Percentiles rank a stretch among this genome's conserved stretches.
Conservation (phyloP, 2,797 vertebrate genomes). For the Rhinatrema bivittatum region DNA sequence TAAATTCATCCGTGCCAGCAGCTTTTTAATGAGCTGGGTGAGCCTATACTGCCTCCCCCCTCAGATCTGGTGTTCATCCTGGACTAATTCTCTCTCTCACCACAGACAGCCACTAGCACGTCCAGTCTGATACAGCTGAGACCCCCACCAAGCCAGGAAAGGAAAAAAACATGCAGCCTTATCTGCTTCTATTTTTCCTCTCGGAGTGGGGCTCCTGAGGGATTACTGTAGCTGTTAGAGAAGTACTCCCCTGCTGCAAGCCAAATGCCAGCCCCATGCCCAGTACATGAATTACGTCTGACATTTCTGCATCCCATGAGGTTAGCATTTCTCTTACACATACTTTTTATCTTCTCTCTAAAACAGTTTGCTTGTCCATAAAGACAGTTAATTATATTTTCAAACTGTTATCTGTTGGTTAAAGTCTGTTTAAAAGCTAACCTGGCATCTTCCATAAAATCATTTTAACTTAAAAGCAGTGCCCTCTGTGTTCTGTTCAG, state of each 20-base stretch:
- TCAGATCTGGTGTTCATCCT: conserved; percentile 3
- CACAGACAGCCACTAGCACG: conserved; percentile 20
- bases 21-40: conserved; percentile 6
- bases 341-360: too few species aligned
- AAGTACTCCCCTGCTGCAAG: conserved; percentile 58
- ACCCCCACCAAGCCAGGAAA: conserved; percentile 22
- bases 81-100: conserved; percentile 10
- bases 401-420: too few species aligned
- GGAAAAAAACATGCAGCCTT: conserved; percentile 12
- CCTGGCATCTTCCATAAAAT: too few species aligned
- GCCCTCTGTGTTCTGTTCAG: too few species aligned
- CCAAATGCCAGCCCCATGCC: conserved; percentile 60
- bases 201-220: conserved; percentile 56
- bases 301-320: conserved; percentile 63
- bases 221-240: conserved; percentile 48
- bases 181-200: conserved; percentile 21
- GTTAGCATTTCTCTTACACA: conserved; percentile 48
- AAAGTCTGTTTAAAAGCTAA: too few species aligned
- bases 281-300: conserved; percentile 58
- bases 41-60: conserved; percentile 7
- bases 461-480: too few species aligned
- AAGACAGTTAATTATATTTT: too few species aligned
- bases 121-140: conserved; percentile 24
- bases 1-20: conserved; percentile 13
- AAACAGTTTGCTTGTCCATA: too few species aligned